Conservation (phyloP, 1,140 invertebrate genomes). For the Helicoverpa armigera region DNA sequence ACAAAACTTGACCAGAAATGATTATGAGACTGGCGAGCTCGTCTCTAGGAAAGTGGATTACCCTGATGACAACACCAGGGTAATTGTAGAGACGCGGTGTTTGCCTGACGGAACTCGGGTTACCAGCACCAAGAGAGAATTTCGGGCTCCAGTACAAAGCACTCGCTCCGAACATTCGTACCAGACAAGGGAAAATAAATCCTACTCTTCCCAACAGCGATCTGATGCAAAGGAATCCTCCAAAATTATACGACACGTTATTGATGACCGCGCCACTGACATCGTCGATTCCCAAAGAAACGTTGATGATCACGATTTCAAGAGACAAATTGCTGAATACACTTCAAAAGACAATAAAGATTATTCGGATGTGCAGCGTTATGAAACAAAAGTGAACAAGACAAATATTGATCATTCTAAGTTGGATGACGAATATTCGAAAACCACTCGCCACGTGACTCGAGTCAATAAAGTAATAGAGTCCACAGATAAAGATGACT, state of each 20-base stretch:
- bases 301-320: slow-evolving; percentile 77
- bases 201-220: slow-evolving; percentile 62
- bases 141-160: slow-evolving; percentile 80
- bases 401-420: slow-evolving; percentile 42
- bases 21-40: slow-evolving; percentile 77
- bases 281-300: slow-evolving; percentile 77
- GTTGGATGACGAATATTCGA: slow-evolving; percentile 45
- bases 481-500: slow-evolving; percentile 33
- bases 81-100: slow-evolving; percentile 88
- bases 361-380: slow-evolving; percentile 41
- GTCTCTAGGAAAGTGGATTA: slow-evolving; percentile 88
- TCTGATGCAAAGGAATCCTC: slow-evolving; percentile 67
- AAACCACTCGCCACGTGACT: slow-evolving; percentile 48
- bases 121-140: slow-evolving; percentile 89
- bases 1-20: slow-evolving; percentile 61
- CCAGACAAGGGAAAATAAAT: slow-evolving; percentile 73
- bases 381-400: slow-evolving; percentile 44
- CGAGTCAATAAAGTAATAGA: slow-evolving; percentile 40
- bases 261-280: slow-evolving; percentile 61
- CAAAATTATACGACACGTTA: slow-evolving; percentile 64
- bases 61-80: slow-evolving; percentile 88
- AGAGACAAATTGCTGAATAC: slow-evolving; percentile 58
- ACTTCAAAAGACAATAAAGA: slow-evolving; percentile 57
- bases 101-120: slow-evolving; percentile 89
- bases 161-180: slow-evolving; percentile 70